Conservation (phyloP, 2,797 vertebrate species). For the Periparus ater region DNA sequence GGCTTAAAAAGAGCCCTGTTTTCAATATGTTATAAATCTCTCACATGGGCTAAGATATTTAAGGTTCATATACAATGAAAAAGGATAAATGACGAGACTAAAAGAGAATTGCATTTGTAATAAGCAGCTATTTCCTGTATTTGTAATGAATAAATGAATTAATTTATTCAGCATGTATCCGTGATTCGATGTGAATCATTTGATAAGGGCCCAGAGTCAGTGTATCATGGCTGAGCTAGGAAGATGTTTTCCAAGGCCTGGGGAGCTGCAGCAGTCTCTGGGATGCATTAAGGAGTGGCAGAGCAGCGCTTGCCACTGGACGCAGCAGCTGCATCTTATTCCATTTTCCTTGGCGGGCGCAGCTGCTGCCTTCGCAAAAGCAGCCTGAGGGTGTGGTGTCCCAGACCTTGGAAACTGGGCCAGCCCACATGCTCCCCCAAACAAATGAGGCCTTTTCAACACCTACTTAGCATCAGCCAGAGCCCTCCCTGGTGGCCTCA, state of each 20-base stretch:
- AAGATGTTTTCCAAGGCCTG: not conserved
- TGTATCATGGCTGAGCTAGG: not conserved
- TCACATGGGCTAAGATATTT: not conserved
- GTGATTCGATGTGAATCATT: not conserved
- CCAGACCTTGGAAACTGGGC: not conserved
- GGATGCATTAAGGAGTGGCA: conserved; percentile 46
- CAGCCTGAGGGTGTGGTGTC: conserved; percentile 12
- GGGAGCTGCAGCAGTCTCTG: not conserved
- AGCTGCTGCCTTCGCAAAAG: not conserved
- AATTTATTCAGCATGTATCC: not conserved
- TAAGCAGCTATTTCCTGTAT: not conserved
- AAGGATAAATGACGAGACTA: not conserved
- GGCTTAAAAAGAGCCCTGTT: not conserved
- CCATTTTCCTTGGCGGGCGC: not conserved
- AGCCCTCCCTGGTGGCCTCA: not conserved
- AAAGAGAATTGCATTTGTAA: not conserved
- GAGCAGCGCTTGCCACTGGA: not conserved
- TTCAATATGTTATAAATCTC: not conserved
- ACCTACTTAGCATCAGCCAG: conserved; percentile 26
- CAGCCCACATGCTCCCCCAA: not conserved
- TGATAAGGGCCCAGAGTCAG: not conserved
- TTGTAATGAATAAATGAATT: not conserved
- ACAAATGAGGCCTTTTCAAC: conserved; percentile 24
- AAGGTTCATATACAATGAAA: not conserved
- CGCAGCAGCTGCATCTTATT: conserved; percentile 24